Evolutionary conservation across 2,113 vertebrate genomes (phyloP).

Genomic region (Fregata magnificens): DNA sequence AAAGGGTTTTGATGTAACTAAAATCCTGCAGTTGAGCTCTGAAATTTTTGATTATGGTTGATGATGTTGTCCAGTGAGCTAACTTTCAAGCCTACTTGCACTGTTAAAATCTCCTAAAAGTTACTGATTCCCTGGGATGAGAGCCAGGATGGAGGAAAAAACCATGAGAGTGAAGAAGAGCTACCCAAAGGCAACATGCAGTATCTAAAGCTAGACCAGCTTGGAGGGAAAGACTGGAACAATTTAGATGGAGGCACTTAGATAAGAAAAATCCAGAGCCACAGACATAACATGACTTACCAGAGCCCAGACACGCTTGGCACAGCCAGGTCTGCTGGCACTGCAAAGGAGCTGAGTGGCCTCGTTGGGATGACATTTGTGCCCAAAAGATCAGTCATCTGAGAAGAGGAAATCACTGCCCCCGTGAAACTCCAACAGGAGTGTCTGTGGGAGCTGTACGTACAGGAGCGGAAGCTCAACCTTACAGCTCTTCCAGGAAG

Average conservation of each 20-base stretch:
- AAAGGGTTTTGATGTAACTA: background rate
- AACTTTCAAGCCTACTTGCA: background rate
- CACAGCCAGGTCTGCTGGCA: background rate
- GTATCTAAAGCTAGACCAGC: background rate
- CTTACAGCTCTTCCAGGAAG: background rate
- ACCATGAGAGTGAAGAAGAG: background rate
- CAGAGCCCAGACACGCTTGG: background rate
- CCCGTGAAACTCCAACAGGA: background rate
- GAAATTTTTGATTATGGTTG: background rate
- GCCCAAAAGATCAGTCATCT: background rate
- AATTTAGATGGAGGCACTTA: background rate
- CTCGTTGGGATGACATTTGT: background rate
- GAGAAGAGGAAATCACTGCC: background rate
- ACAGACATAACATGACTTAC: background rate
- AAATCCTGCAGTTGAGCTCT: background rate
- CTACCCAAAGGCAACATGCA: background rate
- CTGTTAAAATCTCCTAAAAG: background rate
- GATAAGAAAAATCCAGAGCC: background rate
- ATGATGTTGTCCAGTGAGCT: background rate
- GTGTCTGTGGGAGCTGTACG: fast-evolving
- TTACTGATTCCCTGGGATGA: background rate
- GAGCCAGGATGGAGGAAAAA: background rate
- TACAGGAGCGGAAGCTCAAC: background rate
- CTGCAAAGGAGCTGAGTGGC: background rate
- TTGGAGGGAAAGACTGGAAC: background rate